Conservation (phyloP, 2,888 invertebrate genomes). For the Erebia palarica region DNA sequence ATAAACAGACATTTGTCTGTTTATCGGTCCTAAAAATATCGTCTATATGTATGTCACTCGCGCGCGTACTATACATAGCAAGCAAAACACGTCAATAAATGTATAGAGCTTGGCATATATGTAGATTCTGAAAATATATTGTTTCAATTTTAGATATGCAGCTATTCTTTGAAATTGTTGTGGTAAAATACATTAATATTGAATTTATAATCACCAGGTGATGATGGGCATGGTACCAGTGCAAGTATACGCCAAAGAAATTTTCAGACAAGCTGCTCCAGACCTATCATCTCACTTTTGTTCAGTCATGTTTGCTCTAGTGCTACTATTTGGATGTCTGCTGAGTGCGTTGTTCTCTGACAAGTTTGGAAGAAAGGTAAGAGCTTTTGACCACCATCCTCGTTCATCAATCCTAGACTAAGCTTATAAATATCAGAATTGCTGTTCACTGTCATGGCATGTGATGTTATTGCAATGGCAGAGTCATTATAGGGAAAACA, state of each 20-base stretch:
- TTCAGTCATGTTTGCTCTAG: conserved; percentile 82
- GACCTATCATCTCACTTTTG: conserved; percentile 73
- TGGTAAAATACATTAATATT: not conserved
- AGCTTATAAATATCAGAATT: not conserved
- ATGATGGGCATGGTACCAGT: conserved; percentile 73
- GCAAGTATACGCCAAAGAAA: conserved; percentile 75
- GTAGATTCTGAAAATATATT: not conserved
- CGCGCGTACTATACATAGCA: too few species aligned
- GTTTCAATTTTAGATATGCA: not conserved
- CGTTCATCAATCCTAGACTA: not conserved
- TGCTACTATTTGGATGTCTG: conserved; percentile 76
- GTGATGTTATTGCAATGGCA: too few species aligned
- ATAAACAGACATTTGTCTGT: not conserved
- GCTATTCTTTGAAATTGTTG: too few species aligned
- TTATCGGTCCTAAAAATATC: not conserved
- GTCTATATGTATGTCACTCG: too few species aligned
- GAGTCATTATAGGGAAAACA: too few species aligned
- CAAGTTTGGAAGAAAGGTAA: conserved; percentile 82
- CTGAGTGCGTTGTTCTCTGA: conserved; percentile 78
- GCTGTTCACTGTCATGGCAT: too few species aligned
- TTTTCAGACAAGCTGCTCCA: conserved; percentile 80
- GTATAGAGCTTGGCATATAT: too few species aligned
- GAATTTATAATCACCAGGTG: conserved; percentile 54
- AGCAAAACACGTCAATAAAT: too few species aligned
- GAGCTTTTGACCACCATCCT: conserved; percentile 25